Evolutionary conservation across 2,888 invertebrate species (phyloP), one percentile per base, ranked within the genome.

Genomic region (Macrosoma leucophasiata): DNA sequence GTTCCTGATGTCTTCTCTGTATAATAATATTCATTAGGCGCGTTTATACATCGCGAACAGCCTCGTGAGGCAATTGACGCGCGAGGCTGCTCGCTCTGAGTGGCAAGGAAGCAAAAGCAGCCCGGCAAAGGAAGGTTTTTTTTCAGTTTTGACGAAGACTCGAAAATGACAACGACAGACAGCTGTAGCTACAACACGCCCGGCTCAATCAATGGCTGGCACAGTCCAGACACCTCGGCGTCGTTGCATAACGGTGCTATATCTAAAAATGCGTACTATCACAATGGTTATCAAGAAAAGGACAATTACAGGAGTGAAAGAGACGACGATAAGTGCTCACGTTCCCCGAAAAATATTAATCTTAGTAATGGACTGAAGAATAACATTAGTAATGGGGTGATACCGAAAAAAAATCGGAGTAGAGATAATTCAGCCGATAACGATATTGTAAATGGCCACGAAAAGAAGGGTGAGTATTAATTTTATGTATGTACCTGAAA

Each of bases 101-200:
- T n/a, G n/a, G n/a, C n/a, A n/a, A n/a, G n/a, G n/a, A n/a, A n/a
- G n/a, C n/a, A n/a, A n/a, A n/a, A n/a, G n/a, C n/a, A n/a, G n/a
- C n/a, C n/a, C n/a, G n/a, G n/a, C n/a, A n/a, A n/a, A n/a, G n/a
- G n/a, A n/a, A n/a, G n/a, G n/a, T n/a, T n/a, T n/a, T 29, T 15
- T 66, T 66, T 14, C 52, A 86, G 86, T 41, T 81, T 73, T 39
- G 86, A 86, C 22, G 86, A 85, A 34, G 86, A 86, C 55, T 86
- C 86, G 9, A 88, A 89, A 60, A 79, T 84, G 81, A 86, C 87
- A n/a, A 79, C 85, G 13, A 86, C 87, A 34, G 88, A 88, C 48
- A 87, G 86, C 50, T 84, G 86, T 43, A 87, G 86, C 36, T 79
- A 75, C 60, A 78, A 78, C 50, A 79, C 86, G 1, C 87, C 86